Evolutionary conservation across 2,888 invertebrate genomes (phyloP), one percentile per base, ranked within the genome.

Genomic region (Eupeodes latifasciatus): DNA sequence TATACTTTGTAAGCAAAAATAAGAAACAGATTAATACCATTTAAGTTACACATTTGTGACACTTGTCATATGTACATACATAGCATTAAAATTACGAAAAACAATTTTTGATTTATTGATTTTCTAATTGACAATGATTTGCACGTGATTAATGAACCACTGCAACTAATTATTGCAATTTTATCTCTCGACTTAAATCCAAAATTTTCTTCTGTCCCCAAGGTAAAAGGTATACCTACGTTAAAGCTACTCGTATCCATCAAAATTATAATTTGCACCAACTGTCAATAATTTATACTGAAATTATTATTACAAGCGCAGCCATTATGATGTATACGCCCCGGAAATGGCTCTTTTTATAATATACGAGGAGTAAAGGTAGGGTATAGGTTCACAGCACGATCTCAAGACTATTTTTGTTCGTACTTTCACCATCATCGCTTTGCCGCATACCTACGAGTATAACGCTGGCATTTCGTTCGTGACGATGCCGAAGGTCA

Each of bases 401-500:
- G 67, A 19, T 62, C 61, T 49, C 47, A 36, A 72, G 14, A 27
- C n/a, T 55, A 44, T 40, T 14, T 16, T 67, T 19, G 11, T 16
- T 62, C 9, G 76, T 78, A 85, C 85, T 88, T 88, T 88, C 88
- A 85, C 87, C 87, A 49, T 16, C 49, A 14, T 44, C 67, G 10
- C 53, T 27, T 3, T 12, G 40, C 10, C 27, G 11, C 57, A 47
- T 10, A 10, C 10, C 11, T 12, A 11, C 2, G 4, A 27, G 27
- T 12, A 57, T 4, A 27, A 0, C 12, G 57, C 7, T 55, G 40
- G 44, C 55, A 14, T 53, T 78, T 88, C 88, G 78, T 78, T 88
- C 88, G 78, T 88, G 81, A 88, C 81, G 77, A 51, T 78, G 64
- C 78, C 75, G 88, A 88, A 88, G 88, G 88, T 88, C 81, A 69